Evolutionary conservation across 2,888 invertebrate species (phyloP), one percentile per base, ranked within the genome.

Genomic region (Balanococcus diminutus): DNA sequence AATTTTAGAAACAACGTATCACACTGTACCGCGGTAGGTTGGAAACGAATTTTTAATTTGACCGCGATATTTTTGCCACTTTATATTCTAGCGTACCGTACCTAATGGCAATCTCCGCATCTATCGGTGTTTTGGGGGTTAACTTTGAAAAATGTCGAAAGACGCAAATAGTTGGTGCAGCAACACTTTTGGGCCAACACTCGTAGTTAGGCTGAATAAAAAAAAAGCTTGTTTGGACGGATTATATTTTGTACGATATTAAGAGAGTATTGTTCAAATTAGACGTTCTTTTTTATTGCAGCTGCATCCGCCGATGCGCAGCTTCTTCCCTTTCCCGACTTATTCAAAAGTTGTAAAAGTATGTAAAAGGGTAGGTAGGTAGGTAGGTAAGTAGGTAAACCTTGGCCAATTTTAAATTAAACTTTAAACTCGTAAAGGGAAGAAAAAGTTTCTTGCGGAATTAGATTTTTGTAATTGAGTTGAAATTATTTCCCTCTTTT

Each of bases 331-430:
- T 25, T 61, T 61, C n/a, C 46, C 61, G 61, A 61, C 61, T 61
- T 25, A 25, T 25, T 25, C 9, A 25, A 61, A 61, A 61, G 61
- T 61, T 61, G 9, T 11, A 14, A 61, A 61, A 61, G 22, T 61
- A 61, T 22, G 46, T 46, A 46, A n/a, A n/a, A n/a, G n/a, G 46
- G 46, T 46, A n/a, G 46, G n/a, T 46, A n/a, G 46, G 46, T 42
- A 6, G 42, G n/a, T 5, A 46, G 46, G 46, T n/a, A 0, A 5
- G 3, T 61, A 61, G 61, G 61, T 61, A 61, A 61, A 61, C 61
- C 61, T 61, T 61, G 61, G 61, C 61, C 61, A 61, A 61, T 61
- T 61, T 61, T 61, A 25, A 61, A 61, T 61, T 61, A 61, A 61
- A 61, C 61, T 61, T 61, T 61, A 22, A 61, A 61, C 61, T 61